These are phyloP conservation scores for Isoperla grammatica DNA, from an alignment of 2,888 invertebrate genomes.

Conservation along the genomic window DNA sequence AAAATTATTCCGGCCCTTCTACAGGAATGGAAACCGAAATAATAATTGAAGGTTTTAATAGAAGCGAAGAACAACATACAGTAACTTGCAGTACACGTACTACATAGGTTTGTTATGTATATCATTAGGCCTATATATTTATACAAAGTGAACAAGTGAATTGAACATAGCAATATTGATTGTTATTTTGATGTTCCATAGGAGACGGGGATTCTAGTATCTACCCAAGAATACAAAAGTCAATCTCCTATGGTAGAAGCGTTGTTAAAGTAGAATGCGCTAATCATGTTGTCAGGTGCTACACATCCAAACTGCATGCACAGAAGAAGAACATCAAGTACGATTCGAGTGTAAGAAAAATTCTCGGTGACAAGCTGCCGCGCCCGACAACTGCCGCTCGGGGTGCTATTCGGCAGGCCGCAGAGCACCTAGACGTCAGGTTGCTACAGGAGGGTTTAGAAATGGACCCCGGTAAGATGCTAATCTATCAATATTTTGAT, in stretches of 20 bases:
- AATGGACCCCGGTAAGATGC: neutral
- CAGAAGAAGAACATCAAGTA: neutral
- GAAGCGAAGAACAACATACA: neutral
- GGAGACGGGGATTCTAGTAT: neutral
- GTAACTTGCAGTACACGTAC: neutral
- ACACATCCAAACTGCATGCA: neutral
- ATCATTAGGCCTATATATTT: too few relatives aligned
- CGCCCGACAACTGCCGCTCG: neutral
- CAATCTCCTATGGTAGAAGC: neutral
- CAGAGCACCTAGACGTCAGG: neutral
- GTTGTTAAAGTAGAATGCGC: neutral
- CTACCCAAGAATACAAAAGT: neutral
- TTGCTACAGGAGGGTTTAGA: neutral
- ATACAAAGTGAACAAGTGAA: neutral
- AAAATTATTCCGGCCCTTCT: neutral
- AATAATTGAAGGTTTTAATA: too few relatives aligned
- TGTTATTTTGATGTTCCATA: neutral
- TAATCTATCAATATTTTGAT: too few relatives aligned
- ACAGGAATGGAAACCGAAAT: too few relatives aligned
- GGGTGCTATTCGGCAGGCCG: neutral
- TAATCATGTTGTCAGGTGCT: neutral
- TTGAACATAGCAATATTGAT: neutral
- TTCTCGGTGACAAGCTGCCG: neutral
- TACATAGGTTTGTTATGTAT: constrained; percentile 3
- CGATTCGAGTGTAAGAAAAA: neutral